Evolutionary conservation across 2,888 invertebrate species (phyloP), one percentile per base, ranked within the genome.

Genomic region (Micoletzkya japonica): DNA sequence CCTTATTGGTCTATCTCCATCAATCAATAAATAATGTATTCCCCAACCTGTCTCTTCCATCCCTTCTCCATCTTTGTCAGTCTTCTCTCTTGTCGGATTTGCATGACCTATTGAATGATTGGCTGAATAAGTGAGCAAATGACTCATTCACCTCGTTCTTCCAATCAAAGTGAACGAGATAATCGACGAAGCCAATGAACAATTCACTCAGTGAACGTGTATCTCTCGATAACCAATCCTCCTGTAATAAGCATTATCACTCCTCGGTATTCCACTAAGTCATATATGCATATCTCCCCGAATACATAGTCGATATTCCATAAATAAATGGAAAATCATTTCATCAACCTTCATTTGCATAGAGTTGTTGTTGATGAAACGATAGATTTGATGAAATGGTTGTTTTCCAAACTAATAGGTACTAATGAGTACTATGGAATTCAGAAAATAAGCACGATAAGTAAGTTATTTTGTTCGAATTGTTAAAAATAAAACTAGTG

Each of bases 41-140:
- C 10, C 10, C 49, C 10, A 24, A 66, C 64, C 36, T n/a, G 54
- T 37, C 44, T 66, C 20, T 28, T 52, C 64, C 64, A 66, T 2
- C 88, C 85, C 80, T 90, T 90, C 72, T 89, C 88, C 78, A 88
- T 87, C 70, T 88, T 87, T 1, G 87, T 86, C 52, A 90, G 32
- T 20, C 52, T 61, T 36, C 56, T 57, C 17, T 49, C 44, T 14
- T 75, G 73, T 17, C 80, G 70, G 36, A 80, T 80, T 70, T 79
- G 79, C 14, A 79, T 73, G 2, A 80, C 79, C 71, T 74, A 26
- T 17, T n/a, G 52, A 44, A n/a, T 7, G n/a, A 26, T 17, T n/a
- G 34, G 30, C n/a, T 10, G 26, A 61, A 37, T 44, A 56, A 26
- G 3, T 60, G 34, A 37, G 36, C 28, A 4, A 59, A 39, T 3